Evolutionary conservation across 2,888 invertebrate genomes (phyloP).

Genomic region (Trachelus troglodyta): DNA sequence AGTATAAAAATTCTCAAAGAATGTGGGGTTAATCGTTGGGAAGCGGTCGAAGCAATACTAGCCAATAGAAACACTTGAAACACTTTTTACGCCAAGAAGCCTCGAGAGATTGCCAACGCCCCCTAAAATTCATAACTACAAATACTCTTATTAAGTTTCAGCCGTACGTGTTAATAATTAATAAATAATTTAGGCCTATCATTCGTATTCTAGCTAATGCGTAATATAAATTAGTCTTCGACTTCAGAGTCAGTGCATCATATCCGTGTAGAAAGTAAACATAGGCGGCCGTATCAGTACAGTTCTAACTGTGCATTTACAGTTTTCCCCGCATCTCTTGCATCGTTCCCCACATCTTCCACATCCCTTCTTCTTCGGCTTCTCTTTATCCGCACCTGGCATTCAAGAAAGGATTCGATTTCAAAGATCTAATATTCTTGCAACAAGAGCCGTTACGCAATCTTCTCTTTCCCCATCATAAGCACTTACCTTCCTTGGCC

Average conservation of each 20-base stretch:
- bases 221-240: background rate
- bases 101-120: conserved; percentile 18
- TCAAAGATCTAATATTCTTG: background rate
- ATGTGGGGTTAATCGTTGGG: conserved; percentile 5
- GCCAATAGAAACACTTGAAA: conserved; percentile 24
- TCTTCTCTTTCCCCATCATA: background rate
- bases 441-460: background rate
- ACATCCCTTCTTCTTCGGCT: conserved; percentile 30
- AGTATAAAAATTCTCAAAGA: background rate
- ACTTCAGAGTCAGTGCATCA: conserved; percentile 45
- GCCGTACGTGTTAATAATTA: background rate
- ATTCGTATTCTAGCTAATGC: background rate
- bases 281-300: conserved; percentile 50
- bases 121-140: background rate
- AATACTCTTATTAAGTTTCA: background rate
- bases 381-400: conserved; percentile 28
- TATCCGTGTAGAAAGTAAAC: conserved; percentile 56
- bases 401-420: background rate
- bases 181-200: background rate
- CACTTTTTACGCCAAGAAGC: conserved; percentile 12
- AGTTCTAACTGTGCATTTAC: conserved; percentile 48
- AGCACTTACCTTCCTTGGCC: conserved; percentile 39
- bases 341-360: conserved; percentile 50
- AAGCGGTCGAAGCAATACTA: conserved; percentile 16
- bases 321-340: conserved; percentile 47